Conservation (phyloP, 2,113 vertebrate species). For the Erpornis zantholeuca region DNA sequence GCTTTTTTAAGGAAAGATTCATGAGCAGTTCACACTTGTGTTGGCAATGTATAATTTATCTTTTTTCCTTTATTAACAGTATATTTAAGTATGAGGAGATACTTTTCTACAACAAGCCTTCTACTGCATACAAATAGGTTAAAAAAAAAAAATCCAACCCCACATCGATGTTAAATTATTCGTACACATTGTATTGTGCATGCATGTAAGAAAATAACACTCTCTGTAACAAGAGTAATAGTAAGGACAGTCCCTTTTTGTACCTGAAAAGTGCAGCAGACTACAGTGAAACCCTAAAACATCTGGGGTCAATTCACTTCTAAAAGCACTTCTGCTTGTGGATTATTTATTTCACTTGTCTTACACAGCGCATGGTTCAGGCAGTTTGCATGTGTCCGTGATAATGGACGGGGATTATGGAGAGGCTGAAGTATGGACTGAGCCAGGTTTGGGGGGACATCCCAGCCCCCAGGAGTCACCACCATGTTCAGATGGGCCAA, state of each 20-base stretch:
- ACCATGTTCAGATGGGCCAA: not conserved
- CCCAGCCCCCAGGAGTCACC: not conserved
- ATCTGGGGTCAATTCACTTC: slow-evolving; percentile 5
- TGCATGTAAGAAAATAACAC: slow-evolving; percentile 72
- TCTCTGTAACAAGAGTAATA: slow-evolving; percentile 74
- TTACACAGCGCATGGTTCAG: not conserved
- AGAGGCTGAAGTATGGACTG: not conserved
- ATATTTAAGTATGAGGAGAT: slow-evolving; percentile 69
- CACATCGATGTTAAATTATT: slow-evolving; percentile 67
- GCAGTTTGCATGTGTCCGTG: not conserved
- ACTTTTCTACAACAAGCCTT: slow-evolving; percentile 69
- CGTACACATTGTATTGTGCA: slow-evolving; percentile 66
- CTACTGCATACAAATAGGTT: slow-evolving; percentile 72
- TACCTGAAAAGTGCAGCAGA: slow-evolving; percentile 68
- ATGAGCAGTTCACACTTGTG: slow-evolving; percentile 71
- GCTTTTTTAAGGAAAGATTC: slow-evolving; percentile 76
- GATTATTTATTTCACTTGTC: not conserved
- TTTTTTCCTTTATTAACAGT: slow-evolving; percentile 68
- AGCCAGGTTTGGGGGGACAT: not conserved
- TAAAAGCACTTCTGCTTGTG: slow-evolving; percentile 36
- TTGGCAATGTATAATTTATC: slow-evolving; percentile 73
- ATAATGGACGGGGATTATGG: not conserved
- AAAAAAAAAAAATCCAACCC: slow-evolving; percentile 64
- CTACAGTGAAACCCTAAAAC: slow-evolving; percentile 23
- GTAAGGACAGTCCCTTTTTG: slow-evolving; percentile 65